A percentile compares a stretch with the other conserved stretches of the same genome.
Conservation (phyloP, 2,797 vertebrate species). For the Poeciliopsis infans region DNA sequence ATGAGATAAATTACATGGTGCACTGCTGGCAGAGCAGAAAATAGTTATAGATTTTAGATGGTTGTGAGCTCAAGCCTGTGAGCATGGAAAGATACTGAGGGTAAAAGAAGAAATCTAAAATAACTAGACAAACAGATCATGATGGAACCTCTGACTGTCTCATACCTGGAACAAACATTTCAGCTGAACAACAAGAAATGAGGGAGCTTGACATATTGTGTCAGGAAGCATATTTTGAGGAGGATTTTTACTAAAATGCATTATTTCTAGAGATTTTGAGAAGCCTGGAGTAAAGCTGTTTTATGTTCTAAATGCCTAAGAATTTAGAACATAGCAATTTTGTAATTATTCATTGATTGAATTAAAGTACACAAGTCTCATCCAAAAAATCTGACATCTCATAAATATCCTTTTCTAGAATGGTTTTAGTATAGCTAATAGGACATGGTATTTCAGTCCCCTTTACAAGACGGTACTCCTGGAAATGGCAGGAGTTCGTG, state of each 20-base stretch:
- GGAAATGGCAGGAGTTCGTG: neutral
- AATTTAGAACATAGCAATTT: neutral
- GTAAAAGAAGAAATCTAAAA: constrained; percentile 25
- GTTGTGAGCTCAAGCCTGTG: constrained; percentile 1
- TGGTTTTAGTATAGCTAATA: neutral
- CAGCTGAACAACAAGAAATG: constrained; percentile 20
- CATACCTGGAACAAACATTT: constrained; percentile 14
- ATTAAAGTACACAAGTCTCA: neutral
- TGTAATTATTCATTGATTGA: neutral
- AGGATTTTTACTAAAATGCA: neutral
- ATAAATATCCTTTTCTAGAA: neutral
- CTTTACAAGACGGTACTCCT: neutral
- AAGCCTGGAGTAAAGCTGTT: neutral
- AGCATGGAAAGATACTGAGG: constrained; percentile 37
- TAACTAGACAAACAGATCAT: constrained; percentile 34
- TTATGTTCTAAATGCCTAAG: neutral
- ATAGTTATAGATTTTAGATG: constrained; percentile 20
- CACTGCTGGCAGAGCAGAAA: constrained; percentile 26
- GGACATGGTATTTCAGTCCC: neutral
- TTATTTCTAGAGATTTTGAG: neutral
- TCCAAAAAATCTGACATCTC: neutral
- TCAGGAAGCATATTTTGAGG: neutral
- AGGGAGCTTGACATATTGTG: neutral
- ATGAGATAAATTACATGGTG: constrained; percentile 40
- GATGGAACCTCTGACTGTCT: constrained; percentile 36